Base-by-base conservation (phyloP, 2,113 vertebrate species). In the Herpailurus yagouaroundi region DNA sequence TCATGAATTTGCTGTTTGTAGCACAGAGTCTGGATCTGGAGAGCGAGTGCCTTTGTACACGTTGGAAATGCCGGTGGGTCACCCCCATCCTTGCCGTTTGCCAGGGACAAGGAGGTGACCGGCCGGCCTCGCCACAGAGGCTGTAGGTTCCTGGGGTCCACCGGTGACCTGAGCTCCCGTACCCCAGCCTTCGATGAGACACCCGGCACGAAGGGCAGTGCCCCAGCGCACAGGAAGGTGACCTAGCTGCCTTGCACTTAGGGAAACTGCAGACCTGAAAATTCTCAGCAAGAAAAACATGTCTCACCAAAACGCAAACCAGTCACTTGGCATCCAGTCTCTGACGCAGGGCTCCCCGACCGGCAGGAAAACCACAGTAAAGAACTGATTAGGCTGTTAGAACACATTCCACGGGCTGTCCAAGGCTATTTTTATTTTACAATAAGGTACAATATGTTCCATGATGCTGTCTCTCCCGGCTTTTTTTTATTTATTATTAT, bases 361-460 rank as follows among this genome's bases (percentile, higher is more conserved):
- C 80, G 91, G 98, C 97, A 98, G 97, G 97, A 97, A 98, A 98
- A 98, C 97, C 98, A 95, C 95, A 97, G 97, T 73, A 95, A 97
- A 97, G 97, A 84, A 16, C 91, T 83, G 96, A 97, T 97, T 95
- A 95, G 60, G 90, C 95, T 81, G 81, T 48, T 52, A 92, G 96
- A 94, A 87, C 94, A 74, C 95, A 94, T 98, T 98, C 97, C 97
- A 69, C 0, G 48, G 94, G 74, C 95, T 38, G 91, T 79, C 97
- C 96, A 89, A 60, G 89, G 94, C 91, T 98, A 98, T 98, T 97
- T 98, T 97, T 98, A 93, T 96, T 98, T 97, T 98, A 98, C 97
- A 98, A 95, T 97, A 97, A 98, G 95, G 96, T 97, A 97, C 97
- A 97, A 68, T 83, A 63, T 97, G 96, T 98, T 98, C 98, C 79